Percentiles rank a stretch among this genome's conserved stretches.
phyloP scores from a whole-genome alignment of 2,797 vertebrate genomes.

The Ctenosaura bakeri region DNA sequence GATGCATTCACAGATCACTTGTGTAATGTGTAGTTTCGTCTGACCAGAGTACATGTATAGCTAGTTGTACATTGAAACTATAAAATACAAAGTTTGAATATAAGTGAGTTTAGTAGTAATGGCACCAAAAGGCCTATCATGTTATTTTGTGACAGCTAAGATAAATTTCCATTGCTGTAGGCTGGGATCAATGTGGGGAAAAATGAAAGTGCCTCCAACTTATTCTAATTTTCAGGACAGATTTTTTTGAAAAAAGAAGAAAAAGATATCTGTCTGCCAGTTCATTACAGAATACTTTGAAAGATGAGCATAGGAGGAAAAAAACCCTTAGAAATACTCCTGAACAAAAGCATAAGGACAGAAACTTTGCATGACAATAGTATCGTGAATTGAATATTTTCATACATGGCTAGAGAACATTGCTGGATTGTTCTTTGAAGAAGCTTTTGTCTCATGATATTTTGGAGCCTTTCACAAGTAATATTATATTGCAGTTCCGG shows the following conservation, averaged over 20 bases:
- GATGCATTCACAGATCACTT: too few relatives aligned
- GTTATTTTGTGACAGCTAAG: conserved; percentile 40
- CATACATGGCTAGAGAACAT: conserved; percentile 4
- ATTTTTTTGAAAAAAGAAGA: conserved; percentile 46
- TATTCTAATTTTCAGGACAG: conserved; percentile 53
- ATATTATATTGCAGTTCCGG: background rate
- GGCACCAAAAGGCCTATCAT: conserved; percentile 62
- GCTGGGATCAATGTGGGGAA: conserved; percentile 38
- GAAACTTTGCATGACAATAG: conserved; percentile 45
- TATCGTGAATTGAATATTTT: conserved; percentile 26
- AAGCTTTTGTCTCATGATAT: conserved; percentile 13
- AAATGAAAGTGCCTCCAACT: conserved; percentile 66
- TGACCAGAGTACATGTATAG: background rate
- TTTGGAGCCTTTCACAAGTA: background rate
- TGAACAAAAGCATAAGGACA: conserved; percentile 38
- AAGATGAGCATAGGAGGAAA: conserved; percentile 57
- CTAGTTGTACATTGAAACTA: background rate
- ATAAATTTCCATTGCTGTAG: conserved; percentile 53
- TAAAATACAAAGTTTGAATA: conserved; percentile 36
- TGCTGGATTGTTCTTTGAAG: conserved; percentile 37
- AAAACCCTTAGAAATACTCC: conserved; percentile 34
- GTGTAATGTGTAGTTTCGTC: background rate
- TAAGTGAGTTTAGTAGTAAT: conserved; percentile 45
- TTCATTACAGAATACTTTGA: conserved; percentile 61
- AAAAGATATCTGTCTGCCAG: conserved; percentile 55